phyloP scores from a whole-genome alignment of 2,888 invertebrate species.

The Tipula unca region DNA sequence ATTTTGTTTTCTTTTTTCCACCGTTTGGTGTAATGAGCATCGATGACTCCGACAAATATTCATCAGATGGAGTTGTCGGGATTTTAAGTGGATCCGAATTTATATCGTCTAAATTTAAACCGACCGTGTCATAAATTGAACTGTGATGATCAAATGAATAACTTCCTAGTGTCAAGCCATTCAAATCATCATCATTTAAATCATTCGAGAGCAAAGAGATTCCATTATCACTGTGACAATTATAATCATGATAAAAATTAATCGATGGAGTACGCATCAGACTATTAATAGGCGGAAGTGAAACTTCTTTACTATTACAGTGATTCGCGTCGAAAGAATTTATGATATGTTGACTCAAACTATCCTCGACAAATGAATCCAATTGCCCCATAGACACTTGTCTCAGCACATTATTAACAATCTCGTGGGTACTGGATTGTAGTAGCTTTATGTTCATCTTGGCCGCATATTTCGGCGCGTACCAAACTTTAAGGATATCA shows the following conservation, averaged over 20 bases:
- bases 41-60: neutral
- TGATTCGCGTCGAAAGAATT: neutral
- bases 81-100: neutral
- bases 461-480: constrained; percentile 25
- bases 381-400: constrained; percentile 24
- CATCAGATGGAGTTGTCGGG: neutral
- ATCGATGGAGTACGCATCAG: constrained; percentile 23
- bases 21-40: neutral
- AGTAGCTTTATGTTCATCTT: constrained; percentile 23
- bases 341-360: constrained; percentile 18
- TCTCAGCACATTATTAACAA: constrained; percentile 23
- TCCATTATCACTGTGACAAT: neutral
- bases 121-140: neutral
- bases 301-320: constrained; percentile 21
- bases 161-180: neutral
- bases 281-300: constrained; percentile 24
- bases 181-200: constrained; percentile 1
- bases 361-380: constrained; percentile 21
- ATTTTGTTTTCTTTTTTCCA: constrained; percentile 21
- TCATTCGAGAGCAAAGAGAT: neutral
- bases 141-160: neutral
- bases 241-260: neutral
- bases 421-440: constrained; percentile 20
- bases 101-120: neutral
- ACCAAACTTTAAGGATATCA: constrained; percentile 27